These are phyloP conservation scores for Psilopsiagon aymara DNA, from an alignment of 2,113 vertebrate species.

Conservation along the genomic window DNA sequence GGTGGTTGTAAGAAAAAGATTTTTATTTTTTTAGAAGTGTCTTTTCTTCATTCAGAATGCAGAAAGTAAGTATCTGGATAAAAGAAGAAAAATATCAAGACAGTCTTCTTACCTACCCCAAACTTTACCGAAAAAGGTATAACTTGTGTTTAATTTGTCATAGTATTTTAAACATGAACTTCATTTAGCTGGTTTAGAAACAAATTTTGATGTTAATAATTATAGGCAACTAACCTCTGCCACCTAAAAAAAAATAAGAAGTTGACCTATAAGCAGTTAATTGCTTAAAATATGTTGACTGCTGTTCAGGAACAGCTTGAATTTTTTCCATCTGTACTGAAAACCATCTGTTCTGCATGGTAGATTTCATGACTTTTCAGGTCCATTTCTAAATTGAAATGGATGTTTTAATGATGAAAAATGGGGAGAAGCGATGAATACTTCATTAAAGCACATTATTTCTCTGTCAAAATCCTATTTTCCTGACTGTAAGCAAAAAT, in stretches of 20 bases:
- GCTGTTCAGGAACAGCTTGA: conserved; percentile 45
- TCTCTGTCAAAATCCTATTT: conserved; percentile 47
- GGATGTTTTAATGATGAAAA: conserved; percentile 66
- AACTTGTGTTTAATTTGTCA: background rate
- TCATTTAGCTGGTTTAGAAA: background rate
- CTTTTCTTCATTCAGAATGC: background rate
- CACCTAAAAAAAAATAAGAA: background rate
- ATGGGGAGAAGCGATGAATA: conserved; percentile 30
- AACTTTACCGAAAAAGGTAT: background rate
- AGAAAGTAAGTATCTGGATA: background rate
- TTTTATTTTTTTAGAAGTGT: background rate
- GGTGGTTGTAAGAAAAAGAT: background rate
- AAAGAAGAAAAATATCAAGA: background rate
- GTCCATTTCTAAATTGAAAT: conserved; percentile 62
- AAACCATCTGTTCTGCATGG: conserved; percentile 69
- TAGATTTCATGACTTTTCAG: conserved; percentile 58
- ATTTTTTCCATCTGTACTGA: conserved; percentile 32
- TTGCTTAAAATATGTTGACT: conserved; percentile 37
- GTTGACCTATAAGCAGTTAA: conserved; percentile 18
- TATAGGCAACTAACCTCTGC: background rate
- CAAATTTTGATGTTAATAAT: background rate
- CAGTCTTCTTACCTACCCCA: background rate
- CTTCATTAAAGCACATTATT: conserved; percentile 65
- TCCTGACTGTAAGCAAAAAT: conserved; percentile 46
- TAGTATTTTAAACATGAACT: background rate